Percentiles rank a stretch among this genome's conserved stretches.
Evolutionary conservation across 2,797 vertebrate genomes (phyloP).

Genomic region (Phrynocephalus vlangalii): DNA sequence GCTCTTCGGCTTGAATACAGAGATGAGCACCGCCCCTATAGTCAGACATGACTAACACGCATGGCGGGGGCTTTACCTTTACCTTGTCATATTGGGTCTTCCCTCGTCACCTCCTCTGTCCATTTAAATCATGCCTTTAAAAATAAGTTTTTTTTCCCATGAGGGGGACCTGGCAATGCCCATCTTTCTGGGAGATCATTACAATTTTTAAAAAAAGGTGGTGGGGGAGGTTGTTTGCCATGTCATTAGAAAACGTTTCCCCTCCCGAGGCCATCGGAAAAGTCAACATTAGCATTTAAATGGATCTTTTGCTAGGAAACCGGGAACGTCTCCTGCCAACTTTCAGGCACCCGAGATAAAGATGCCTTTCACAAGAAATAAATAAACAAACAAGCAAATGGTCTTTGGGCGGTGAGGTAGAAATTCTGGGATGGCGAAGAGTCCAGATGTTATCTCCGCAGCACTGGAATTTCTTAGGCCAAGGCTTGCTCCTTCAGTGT

Average conservation of each 20-base stretch:
- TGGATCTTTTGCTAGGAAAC: constrained; percentile 20
- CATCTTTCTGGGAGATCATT: neutral
- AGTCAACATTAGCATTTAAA: constrained; percentile 53
- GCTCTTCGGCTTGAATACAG: too few relatives aligned
- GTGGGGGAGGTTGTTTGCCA: neutral
- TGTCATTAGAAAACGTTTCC: neutral
- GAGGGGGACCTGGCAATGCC: neutral
- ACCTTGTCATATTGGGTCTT: neutral
- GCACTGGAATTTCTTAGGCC: too few relatives aligned
- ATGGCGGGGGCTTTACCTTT: too few relatives aligned
- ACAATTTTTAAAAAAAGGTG: neutral
- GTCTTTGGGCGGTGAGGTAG: neutral
- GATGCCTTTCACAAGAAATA: constrained; percentile 19
- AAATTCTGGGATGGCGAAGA: neutral
- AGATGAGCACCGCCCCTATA: too few relatives aligned
- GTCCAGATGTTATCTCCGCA: neutral
- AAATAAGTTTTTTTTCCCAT: neutral
- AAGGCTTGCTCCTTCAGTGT: too few relatives aligned
- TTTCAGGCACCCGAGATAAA: neutral
- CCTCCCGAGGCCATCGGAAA: constrained; percentile 22
- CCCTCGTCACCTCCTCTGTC: neutral
- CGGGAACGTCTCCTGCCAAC: neutral
- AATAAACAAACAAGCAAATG: constrained; percentile 1
- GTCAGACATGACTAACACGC: too few relatives aligned
- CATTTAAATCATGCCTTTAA: neutral